Evolutionary conservation across 2,113 vertebrate genomes (phyloP).

Genomic region (Syrrhaptes paradoxus): DNA sequence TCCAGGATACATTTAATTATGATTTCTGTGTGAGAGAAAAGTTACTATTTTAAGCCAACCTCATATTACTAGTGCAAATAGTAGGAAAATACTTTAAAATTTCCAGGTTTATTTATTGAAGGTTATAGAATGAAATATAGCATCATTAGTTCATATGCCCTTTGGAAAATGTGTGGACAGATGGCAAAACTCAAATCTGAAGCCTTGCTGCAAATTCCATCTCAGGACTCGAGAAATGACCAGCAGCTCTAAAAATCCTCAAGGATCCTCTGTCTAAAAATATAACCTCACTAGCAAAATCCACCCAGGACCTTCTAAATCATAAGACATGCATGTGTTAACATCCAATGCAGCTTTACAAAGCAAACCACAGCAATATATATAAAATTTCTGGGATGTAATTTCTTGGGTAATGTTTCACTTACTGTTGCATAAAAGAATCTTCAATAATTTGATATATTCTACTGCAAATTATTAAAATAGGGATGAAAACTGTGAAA

Average conservation of each 20-base stretch:
- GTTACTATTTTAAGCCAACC: not conserved
- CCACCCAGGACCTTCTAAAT: not conserved
- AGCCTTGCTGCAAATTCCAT: not conserved
- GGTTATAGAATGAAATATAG: not conserved
- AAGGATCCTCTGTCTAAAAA: not conserved
- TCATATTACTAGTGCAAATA: not conserved
- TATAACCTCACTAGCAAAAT: not conserved
- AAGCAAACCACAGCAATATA: not conserved
- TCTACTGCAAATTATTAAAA: not conserved
- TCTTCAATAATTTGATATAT: not conserved
- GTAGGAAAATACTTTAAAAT: not conserved
- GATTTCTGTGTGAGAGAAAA: not conserved
- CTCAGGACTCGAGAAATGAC: not conserved
- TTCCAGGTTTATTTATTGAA: not conserved
- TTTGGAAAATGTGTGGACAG: not conserved
- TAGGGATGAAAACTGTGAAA: not conserved
- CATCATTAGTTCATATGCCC: not conserved
- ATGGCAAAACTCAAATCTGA: not conserved
- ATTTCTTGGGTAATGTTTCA: not conserved
- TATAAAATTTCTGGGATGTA: not conserved
- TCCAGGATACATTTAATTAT: not conserved
- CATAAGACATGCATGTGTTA: not conserved
- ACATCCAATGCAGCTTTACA: not conserved
- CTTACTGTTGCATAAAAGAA: not conserved
- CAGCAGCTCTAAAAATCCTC: not conserved